A percentile compares a stretch with the other conserved stretches of the same genome.
phyloP scores from a whole-genome alignment of 2,797 vertebrate genomes.

The Myotis myotis region DNA sequence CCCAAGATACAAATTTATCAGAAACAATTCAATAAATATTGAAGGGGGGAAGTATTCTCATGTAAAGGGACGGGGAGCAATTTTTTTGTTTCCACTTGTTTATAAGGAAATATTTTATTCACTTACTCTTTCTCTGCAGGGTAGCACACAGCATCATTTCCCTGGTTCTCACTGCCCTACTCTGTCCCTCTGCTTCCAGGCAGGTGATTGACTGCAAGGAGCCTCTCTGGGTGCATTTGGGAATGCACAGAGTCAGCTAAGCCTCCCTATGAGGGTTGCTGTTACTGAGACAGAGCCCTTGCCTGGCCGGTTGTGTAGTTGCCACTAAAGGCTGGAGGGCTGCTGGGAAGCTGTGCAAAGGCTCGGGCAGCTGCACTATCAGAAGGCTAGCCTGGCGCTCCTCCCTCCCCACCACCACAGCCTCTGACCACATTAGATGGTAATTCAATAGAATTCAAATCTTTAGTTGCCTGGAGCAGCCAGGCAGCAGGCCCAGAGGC shows the following conservation, averaged over 20 bases:
- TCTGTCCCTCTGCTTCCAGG: not conserved
- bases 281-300: slow-evolving; percentile 34
- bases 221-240: not conserved
- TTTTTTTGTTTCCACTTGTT: slow-evolving; percentile 17
- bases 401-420: slow-evolving; percentile 13
- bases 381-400: not conserved
- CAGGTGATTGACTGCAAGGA: not conserved
- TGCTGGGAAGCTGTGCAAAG: slow-evolving; percentile 54
- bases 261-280: not conserved
- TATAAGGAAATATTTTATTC: not conserved
- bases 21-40: slow-evolving; percentile 38
- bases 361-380: slow-evolving; percentile 23
- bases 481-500: slow-evolving; percentile 73
- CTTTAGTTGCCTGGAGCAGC: slow-evolving; percentile 71
- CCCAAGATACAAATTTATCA: slow-evolving; percentile 4
- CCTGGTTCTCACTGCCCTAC: not conserved
- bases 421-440: slow-evolving; percentile 40
- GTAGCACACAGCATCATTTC: not conserved
- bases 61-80: not conserved
- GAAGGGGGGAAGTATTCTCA: not conserved
- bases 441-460: slow-evolving; percentile 72
- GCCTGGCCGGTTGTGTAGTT: not conserved
- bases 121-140: not conserved
- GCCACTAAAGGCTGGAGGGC: not conserved
- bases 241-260: not conserved